Conservation (phyloP, 1,140 invertebrate species). For the Heliconius nattereri region DNA sequence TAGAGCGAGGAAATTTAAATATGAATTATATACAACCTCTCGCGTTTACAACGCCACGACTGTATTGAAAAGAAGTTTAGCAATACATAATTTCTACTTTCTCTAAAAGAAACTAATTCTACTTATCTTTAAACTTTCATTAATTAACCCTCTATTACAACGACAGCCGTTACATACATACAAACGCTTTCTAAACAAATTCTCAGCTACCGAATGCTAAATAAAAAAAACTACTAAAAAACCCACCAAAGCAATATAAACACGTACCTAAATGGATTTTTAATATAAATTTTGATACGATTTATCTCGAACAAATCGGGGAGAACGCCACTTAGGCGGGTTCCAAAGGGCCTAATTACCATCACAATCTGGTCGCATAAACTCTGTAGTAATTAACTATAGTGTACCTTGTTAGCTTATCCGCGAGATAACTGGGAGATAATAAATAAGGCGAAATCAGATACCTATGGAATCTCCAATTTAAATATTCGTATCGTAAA, state of each 20-base stretch:
- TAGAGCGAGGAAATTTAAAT: no score
- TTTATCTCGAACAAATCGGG: constrained; percentile 73
- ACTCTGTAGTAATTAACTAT: constrained; percentile 74
- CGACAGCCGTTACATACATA: background rate
- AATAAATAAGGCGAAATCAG: constrained; percentile 71
- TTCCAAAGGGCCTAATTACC: constrained; percentile 62
- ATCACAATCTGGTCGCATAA: constrained; percentile 75
- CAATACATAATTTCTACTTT: background rate
- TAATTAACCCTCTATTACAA: background rate
- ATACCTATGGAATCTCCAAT: constrained; percentile 54
- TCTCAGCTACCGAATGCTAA: constrained; percentile 4
- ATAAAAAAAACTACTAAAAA: constrained; percentile 29
- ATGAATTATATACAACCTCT: no score
- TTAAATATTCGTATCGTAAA: constrained; percentile 46
- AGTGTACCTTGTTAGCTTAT: constrained; percentile 63
- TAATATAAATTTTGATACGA: constrained; percentile 67
- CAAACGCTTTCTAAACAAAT: constrained; percentile 2
- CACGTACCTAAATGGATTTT: constrained; percentile 55
- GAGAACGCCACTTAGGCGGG: constrained; percentile 67
- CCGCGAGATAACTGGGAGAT: constrained; percentile 61
- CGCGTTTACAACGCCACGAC: no score
- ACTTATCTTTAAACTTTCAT: background rate
- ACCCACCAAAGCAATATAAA: constrained; percentile 32
- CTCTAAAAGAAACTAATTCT: background rate
- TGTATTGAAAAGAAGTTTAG: no score